Evolutionary conservation across 1,140 invertebrate species (phyloP), one percentile per base, ranked within the genome.

Genomic region (Archivesica marissinica): DNA sequence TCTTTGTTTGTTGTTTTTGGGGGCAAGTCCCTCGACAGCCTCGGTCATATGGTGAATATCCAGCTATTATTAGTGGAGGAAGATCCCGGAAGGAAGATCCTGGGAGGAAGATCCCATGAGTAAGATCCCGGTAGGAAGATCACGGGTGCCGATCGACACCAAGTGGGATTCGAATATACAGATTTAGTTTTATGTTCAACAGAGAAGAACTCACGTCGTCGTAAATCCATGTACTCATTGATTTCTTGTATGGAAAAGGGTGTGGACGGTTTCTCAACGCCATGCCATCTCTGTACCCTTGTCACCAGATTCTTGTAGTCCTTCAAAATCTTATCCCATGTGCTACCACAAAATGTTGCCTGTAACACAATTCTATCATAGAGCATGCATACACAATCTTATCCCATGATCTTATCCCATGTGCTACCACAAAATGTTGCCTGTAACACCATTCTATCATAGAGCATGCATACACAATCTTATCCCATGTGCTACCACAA

Each of bases 251-350:
- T 74, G n/a, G 85, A 88, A 74, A 93, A 92, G 23, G 90, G 91
- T 0, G 88, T 88, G 35, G 79, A 81, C 0, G 91, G 86, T 66
- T 85, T 89, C 17, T 91, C 88, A 7, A 91, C 88, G 0, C 92
- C 92, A 84, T 91, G 91, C 59, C 90, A 85, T 15, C 83, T 56
- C 74, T 92, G 92, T 35, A 92, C 89, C 35, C 89, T 56, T n/a
- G 56, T 80, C 68, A 93, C 54, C 61, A 90, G 87, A 4, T 87
- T 78, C 78, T 92, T 93, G 87, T 93, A 93, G 33, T 93, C 91
- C 35, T 68, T 89, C 3, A 91, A 88, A 86, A 92, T 89, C 68
- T 89, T 89, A 13, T 70, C 59, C 75, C 90, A 93, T 15, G 80
- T 90, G n/a, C 89, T 87, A n/a, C 90, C 91, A 85, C 89, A 87